Conservation (phyloP, 2,113 vertebrate genomes). For the Podocnemis expansa region DNA sequence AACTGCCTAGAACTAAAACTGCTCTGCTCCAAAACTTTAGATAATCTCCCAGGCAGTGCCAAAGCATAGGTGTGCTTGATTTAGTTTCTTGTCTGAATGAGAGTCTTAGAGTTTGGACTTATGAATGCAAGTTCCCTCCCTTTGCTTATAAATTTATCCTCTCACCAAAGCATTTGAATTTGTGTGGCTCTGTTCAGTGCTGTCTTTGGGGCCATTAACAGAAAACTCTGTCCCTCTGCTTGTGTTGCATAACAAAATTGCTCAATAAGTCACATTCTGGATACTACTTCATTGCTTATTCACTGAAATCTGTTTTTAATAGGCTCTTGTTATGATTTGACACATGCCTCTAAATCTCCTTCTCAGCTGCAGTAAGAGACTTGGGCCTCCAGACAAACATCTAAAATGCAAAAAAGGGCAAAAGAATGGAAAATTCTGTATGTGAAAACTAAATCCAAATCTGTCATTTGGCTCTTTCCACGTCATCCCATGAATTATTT, state of each 20-base stretch:
- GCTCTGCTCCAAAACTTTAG: too few relatives aligned
- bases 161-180: neutral
- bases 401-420: constrained; percentile 16
- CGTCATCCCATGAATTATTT: neutral
- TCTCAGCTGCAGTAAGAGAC: constrained; percentile 30
- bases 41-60: neutral
- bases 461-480: constrained; percentile 33
- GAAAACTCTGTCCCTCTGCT: neutral
- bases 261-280: rapidly evolving
- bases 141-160: neutral
- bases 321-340: neutral
- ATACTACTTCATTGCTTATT: neutral
- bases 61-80: neutral
- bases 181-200: rapidly evolving
- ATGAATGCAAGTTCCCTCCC: neutral
- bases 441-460: neutral
- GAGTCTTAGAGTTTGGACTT: neutral
- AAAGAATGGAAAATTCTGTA: constrained; percentile 25
- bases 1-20: too few relatives aligned
- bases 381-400: constrained; percentile 39
- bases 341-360: constrained; percentile 4
- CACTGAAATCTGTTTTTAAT: constrained; percentile 43
- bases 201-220: rapidly evolving
- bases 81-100: neutral
- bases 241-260: rapidly evolving